Evolutionary conservation across 2,113 vertebrate genomes (phyloP).

Genomic region (Pyrgilauda ruficollis): DNA sequence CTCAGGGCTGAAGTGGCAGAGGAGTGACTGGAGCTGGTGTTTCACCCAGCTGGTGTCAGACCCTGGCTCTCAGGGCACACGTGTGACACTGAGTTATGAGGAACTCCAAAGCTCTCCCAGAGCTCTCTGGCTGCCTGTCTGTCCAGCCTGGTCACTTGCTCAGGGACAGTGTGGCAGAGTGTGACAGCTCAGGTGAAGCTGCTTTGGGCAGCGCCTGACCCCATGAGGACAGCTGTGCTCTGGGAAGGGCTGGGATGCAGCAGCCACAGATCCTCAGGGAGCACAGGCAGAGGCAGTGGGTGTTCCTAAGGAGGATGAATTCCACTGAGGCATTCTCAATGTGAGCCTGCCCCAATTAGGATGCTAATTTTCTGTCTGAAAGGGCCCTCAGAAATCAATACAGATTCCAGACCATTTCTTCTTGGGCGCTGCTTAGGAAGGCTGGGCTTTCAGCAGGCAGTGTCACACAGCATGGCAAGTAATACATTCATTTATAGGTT

Average conservation of each 20-base stretch:
- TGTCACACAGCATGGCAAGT: neutral
- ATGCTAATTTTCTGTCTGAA: slow-evolving; percentile 4
- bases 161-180: neutral
- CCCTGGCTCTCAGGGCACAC: neutral
- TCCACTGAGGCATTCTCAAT: neutral
- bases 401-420: neutral
- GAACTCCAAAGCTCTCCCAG: neutral
- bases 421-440: neutral
- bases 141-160: neutral
- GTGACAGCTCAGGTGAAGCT: neutral
- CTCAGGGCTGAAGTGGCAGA: neutral
- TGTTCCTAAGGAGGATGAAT: neutral
- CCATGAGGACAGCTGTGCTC: neutral
- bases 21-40: neutral
- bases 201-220: neutral
- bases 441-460: neutral
- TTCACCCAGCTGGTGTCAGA: neutral
- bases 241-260: neutral
- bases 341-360: neutral
- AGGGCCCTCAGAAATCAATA: slow-evolving; percentile 5
- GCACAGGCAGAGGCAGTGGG: neutral
- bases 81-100: neutral
- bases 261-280: neutral
- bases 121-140: neutral
- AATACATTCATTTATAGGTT: neutral